These are phyloP conservation scores for Agapostemon virescens DNA, from an alignment of 2,888 invertebrate genomes.

Conservation along the genomic window DNA sequence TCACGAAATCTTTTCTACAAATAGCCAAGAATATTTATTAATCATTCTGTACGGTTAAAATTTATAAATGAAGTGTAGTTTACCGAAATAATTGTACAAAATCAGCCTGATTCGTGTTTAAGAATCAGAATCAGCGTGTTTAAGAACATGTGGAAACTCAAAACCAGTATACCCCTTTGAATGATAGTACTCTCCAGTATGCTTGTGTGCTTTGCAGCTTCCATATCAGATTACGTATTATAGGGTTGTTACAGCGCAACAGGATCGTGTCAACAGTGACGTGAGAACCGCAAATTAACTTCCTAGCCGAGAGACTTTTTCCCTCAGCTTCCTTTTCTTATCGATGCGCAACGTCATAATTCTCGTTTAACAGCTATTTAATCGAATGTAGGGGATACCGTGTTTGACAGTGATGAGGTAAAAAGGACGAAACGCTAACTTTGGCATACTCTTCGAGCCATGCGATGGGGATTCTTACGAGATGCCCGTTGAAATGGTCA, in stretches of 20 bases:
- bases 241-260: constrained; percentile 1
- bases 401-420: too few relatives aligned
- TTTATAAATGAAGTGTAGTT: too few relatives aligned
- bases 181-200: constrained; percentile 17
- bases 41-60: too few relatives aligned
- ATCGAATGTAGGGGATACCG: neutral
- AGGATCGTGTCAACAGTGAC: constrained; percentile 38
- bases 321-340: neutral
- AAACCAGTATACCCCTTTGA: too few relatives aligned
- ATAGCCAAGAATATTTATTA: too few relatives aligned
- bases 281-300: constrained; percentile 33
- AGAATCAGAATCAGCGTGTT: too few relatives aligned
- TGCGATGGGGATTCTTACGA: neutral
- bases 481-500: neutral
- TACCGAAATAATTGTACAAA: too few relatives aligned
- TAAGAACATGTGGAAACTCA: too few relatives aligned
- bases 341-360: constrained; percentile 33
- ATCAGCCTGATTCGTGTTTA: too few relatives aligned
- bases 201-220: neutral
- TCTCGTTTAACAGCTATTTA: constrained; percentile 26
- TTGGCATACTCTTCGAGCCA: too few relatives aligned
- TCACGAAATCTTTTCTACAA: too few relatives aligned
- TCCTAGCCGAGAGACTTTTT: neutral
- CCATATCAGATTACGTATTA: constrained; percentile 25
- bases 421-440: neutral